Base-by-base conservation (phyloP, 2,888 invertebrate species). In the Orthosia incerta region DNA sequence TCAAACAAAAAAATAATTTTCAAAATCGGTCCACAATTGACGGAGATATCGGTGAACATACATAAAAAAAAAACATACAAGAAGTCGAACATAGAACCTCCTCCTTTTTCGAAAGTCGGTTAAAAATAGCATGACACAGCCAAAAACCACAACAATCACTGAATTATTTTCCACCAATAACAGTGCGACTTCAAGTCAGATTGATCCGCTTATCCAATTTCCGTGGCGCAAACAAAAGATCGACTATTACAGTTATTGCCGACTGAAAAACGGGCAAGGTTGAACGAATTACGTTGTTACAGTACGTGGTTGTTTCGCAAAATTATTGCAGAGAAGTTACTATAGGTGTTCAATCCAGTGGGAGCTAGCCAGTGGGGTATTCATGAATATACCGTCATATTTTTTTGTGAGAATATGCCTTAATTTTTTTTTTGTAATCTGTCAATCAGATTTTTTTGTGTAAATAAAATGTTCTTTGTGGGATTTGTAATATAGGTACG, bases 181-280 rank as follows among this genome's bases (percentile, higher is more conserved):
- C n/a, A 64, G 48, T n/a, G 16, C 15, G 5, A 26, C 61, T 65
- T 57, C 72, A 68, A 67, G 23, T 20, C 9, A 64, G 66, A 76
- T 63, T 23, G 71, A 70, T 62, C 66, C 26, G 66, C 45, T 71
- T 64, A 66, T 82, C 57, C 65, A 82, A 62, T 69, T 72, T 82
- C 65, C 64, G 53, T 51, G 62, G 73, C 20, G 57, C 45, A 74
- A 74, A 85, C 75, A 76, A 82, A 65, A 72, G 48, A 63, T 63
- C 15, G 62, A 26, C 71, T 48, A 46, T 74, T 65, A 74, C 51
- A 11, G 51, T 65, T 84, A 83, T 80, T 81, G 76, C 50, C 74
- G 79, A 75, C 82, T 86, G 87, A 85, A 87, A 87, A 86, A 84
- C 68, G 56, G 63, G 50, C 88, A 88, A 91, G 90, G 89, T 89